These are phyloP conservation scores for Gnathonemus echidnorhynchus DNA, from an alignment of 2,113 vertebrate species.

Conservation along the genomic window DNA sequence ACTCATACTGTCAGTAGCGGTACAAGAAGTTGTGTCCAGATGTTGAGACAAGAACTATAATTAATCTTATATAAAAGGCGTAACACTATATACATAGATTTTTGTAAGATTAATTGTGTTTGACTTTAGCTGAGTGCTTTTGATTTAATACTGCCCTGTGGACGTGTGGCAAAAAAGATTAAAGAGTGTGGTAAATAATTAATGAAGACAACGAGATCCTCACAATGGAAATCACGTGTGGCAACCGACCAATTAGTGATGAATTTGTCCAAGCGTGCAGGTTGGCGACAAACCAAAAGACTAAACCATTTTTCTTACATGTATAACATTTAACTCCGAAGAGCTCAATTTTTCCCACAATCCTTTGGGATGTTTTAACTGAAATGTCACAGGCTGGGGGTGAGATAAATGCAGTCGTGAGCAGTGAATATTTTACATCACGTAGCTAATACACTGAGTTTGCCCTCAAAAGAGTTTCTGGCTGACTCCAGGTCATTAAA, in stretches of 20 bases:
- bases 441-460: background rate
- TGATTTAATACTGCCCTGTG: background rate
- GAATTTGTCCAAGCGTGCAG: background rate
- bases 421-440: background rate
- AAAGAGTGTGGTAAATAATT: background rate
- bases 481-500: background rate
- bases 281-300: background rate
- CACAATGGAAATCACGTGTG: background rate
- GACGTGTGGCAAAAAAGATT: background rate
- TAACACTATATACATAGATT: slow-evolving; percentile 1
- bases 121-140: slow-evolving; percentile 4
- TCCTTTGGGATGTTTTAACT: background rate
- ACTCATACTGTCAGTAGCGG: background rate
- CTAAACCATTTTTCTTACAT: background rate
- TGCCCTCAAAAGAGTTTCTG: background rate
- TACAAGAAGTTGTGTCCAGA: background rate
- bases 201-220: background rate
- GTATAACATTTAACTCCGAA: background rate
- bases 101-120: slow-evolving; percentile 9
- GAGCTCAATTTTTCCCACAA: background rate
- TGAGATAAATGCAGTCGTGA: background rate
- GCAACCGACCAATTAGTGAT: background rate
- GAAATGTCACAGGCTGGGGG: slow-evolving; percentile 2
- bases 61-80: background rate
- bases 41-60: slow-evolving; percentile 2